A percentile compares a stretch with the other conserved stretches of the same genome.
Conservation (phyloP, 2,888 invertebrate genomes). For the Xylocampa areola region DNA sequence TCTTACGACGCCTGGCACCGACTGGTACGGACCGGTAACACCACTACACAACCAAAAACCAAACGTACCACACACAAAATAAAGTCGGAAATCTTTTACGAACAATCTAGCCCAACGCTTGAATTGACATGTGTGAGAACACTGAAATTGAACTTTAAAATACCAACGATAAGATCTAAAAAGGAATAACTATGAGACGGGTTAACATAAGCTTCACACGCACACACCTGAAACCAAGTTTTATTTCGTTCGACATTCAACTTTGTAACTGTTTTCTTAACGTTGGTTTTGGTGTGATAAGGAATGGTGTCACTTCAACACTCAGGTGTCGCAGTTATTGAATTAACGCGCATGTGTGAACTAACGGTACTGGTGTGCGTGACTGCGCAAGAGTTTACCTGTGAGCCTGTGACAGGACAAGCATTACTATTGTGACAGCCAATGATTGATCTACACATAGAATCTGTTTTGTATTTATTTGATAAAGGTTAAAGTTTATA, state of each 20-base stretch:
- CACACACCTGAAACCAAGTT: conserved; percentile 31
- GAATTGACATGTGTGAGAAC: conserved; percentile 42
- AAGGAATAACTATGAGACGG: conserved; percentile 32
- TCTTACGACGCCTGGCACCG: conserved; percentile 80
- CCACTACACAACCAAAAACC: conserved; percentile 43
- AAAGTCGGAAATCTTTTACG: conserved; percentile 56
- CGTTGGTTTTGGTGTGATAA: conserved; percentile 48
- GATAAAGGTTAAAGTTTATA: conserved; percentile 37
- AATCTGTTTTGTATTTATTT: conserved; percentile 24
- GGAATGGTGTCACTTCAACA: conserved; percentile 36
- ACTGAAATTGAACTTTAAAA: conserved; percentile 71
- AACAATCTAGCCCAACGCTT: conserved; percentile 31
- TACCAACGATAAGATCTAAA: conserved; percentile 60
- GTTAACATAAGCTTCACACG: conserved; percentile 52
- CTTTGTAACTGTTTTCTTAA: conserved; percentile 18
- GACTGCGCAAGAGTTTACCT: conserved; percentile 58
- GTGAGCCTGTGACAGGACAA: conserved; percentile 55
- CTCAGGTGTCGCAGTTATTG: conserved; percentile 60
- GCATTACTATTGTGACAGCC: conserved; percentile 55
- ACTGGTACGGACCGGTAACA: conserved; percentile 73
- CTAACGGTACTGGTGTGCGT: conserved; percentile 64
- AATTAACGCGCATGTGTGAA: conserved; percentile 67
- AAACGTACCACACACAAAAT: conserved; percentile 51
- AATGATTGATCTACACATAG: conserved; percentile 58
- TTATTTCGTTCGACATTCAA: conserved; percentile 36